Conservation (phyloP, 2,888 invertebrate species). For the Subacronicta megacephala region DNA sequence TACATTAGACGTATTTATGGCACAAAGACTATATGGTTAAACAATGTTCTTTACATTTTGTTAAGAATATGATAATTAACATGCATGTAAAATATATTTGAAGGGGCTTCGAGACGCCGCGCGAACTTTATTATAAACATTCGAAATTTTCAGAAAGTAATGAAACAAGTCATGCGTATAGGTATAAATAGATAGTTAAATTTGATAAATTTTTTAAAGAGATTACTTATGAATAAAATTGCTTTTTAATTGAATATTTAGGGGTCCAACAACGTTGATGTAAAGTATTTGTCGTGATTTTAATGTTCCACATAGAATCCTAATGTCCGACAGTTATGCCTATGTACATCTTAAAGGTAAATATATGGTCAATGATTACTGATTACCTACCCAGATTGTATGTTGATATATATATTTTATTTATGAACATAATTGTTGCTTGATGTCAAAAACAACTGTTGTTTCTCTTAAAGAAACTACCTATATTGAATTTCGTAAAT, state of each 20-base stretch:
- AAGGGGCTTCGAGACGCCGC: conserved; percentile 77
- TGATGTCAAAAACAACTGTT: conserved; percentile 28
- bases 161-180: conserved; percentile 77
- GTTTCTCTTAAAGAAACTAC: conserved; percentile 39
- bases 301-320: conserved; percentile 60
- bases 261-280: conserved; percentile 85
- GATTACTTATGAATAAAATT: conserved; percentile 86
- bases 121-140: conserved; percentile 72
- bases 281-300: conserved; percentile 73
- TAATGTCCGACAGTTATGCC: conserved; percentile 51
- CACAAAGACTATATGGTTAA: not conserved
- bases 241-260: conserved; percentile 87
- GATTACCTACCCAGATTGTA: conserved; percentile 34
- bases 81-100: conserved; percentile 21
- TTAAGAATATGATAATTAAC: conserved; percentile 6
- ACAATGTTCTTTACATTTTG: not conserved
- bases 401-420: conserved; percentile 48
- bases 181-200: conserved; percentile 86
- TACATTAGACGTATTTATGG: conserved; percentile 15
- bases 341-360: conserved; percentile 46
- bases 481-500: conserved; percentile 49
- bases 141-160: conserved; percentile 76
- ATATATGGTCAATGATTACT: conserved; percentile 12
- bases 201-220: conserved; percentile 87
- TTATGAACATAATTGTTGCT: conserved; percentile 52